Percentiles rank a stretch among this genome's conserved stretches.
Conservation (phyloP, 1,140 invertebrate genomes). For the Lepidostoma basale region DNA sequence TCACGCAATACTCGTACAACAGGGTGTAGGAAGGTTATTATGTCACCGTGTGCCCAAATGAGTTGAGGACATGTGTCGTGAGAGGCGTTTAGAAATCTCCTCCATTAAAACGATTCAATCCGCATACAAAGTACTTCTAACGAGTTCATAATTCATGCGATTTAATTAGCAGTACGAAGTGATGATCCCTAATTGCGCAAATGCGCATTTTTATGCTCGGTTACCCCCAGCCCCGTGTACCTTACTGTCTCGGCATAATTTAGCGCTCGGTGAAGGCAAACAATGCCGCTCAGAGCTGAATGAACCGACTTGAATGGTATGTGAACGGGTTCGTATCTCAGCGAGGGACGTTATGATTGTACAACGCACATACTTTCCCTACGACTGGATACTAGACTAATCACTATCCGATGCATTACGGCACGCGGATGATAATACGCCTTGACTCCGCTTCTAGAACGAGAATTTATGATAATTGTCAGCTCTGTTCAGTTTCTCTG, state of each 20-base stretch:
- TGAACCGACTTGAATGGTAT: background rate
- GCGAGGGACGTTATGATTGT: too few relatives aligned
- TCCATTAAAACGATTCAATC: background rate
- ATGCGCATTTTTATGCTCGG: constrained; percentile 4
- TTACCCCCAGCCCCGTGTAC: background rate
- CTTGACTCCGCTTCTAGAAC: background rate
- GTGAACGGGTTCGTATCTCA: constrained; percentile 6
- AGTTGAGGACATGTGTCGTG: constrained; percentile 11
- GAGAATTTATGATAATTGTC: constrained; percentile 17
- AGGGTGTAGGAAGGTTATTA: background rate
- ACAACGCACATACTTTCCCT: too few relatives aligned
- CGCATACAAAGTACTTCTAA: background rate
- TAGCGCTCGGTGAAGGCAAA: background rate
- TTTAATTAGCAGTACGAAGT: background rate
- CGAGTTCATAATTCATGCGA: background rate
- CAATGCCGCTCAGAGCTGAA: background rate
- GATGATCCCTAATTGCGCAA: background rate
- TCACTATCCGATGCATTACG: background rate
- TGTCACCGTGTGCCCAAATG: constrained; percentile 14
- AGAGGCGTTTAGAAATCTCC: constrained; percentile 21
- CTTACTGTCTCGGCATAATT: background rate
- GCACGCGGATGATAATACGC: background rate
- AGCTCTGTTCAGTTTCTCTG: background rate
- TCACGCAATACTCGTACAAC: background rate
- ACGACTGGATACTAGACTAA: background rate